These are phyloP conservation scores for Nasonia longicornis DNA, from an alignment of 1,140 invertebrate genomes.

Conservation along the genomic window DNA sequence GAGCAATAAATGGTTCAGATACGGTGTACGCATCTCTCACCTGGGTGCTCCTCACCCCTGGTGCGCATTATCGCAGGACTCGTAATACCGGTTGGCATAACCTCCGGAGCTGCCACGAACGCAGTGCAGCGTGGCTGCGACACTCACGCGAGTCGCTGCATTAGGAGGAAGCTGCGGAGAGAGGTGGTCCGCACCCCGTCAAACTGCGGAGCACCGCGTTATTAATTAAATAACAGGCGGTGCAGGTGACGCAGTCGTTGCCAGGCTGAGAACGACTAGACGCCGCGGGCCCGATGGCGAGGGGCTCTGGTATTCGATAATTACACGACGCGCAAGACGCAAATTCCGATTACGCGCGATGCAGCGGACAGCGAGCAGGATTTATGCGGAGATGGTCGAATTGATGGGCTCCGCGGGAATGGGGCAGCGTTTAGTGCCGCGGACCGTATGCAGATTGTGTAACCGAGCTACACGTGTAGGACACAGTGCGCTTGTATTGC, in stretches of 20 bases:
- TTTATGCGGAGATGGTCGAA: conserved; percentile 9
- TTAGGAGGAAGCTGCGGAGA: conserved; percentile 28
- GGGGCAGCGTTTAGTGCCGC: not conserved
- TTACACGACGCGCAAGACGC: conserved; percentile 32
- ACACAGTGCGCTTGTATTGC: not conserved
- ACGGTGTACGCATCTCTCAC: not conserved
- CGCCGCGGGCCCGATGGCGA: not conserved
- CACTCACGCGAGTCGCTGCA: conserved; percentile 24
- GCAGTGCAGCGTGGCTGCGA: conserved; percentile 52
- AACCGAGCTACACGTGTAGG: not conserved
- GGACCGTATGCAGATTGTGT: not conserved
- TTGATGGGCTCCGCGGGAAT: not conserved
- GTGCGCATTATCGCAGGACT: not conserved
- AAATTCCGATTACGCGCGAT: conserved; percentile 3
- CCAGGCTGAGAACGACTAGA: not conserved
- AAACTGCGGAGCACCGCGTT: conserved; percentile 48
- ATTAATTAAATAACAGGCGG: conserved; percentile 52
- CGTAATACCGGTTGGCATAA: conserved; percentile 43
- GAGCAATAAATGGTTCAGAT: conserved; percentile 34
- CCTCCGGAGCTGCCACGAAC: conserved; percentile 12
- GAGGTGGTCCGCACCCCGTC: conserved; percentile 27
- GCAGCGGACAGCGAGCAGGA: not conserved
- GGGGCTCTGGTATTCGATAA: conserved; percentile 26
- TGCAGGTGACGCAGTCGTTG: conserved; percentile 48
- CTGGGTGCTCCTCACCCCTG: conserved; percentile 4